Base-by-base conservation (phyloP, 2,113 vertebrate species). In the Spilogale gracilis region DNA sequence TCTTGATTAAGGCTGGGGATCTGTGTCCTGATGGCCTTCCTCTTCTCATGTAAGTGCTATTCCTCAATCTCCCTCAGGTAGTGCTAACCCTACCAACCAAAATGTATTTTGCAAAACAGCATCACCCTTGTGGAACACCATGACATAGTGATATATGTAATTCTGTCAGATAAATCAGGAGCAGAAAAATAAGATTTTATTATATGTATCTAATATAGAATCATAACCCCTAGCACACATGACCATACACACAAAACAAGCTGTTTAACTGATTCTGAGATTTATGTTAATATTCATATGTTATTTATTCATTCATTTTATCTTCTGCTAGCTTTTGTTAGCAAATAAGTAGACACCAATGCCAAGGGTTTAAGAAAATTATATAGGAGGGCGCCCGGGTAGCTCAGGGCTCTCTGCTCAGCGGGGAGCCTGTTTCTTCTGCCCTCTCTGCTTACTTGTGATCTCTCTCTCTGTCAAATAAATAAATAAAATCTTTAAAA, bases 251-350 rank as follows among this genome's bases (percentile, higher is more conserved):
- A 81, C 5, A 78, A 78, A 94, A 56, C 32, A 91, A 96, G 50
- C 61, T 87, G 54, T 58, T 38, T 74, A 48, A 67, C 12, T 56
- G 12, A 69, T 87, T 43, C 48, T 50, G 45, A 60, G 17, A 58
- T 84, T 88, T 86, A n/a, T 85, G 69, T 71, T 84, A 88, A 71
- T 76, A 83, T 71, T 67, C 60, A 74, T 63, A 91, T 92, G 91
- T 32, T 84, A 48, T 52, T 85, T 88, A 25, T 32, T 88, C 92
- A 69, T 91, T 96, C 61, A 58, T 74, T 67, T 50, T 84, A 32
- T 96, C 92, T 85, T 32, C 48, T 48, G 52, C 9, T 88, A 71
- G 30, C n/a, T 61, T 52, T 91, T 54, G 50, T n/a, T 81, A 30
- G 5, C 43, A 71, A 50, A 61, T 56, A 88, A 85, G 27, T 13